Evolutionary conservation across 2,888 invertebrate species (phyloP).

Genomic region (Argyresthia goedartella): DNA sequence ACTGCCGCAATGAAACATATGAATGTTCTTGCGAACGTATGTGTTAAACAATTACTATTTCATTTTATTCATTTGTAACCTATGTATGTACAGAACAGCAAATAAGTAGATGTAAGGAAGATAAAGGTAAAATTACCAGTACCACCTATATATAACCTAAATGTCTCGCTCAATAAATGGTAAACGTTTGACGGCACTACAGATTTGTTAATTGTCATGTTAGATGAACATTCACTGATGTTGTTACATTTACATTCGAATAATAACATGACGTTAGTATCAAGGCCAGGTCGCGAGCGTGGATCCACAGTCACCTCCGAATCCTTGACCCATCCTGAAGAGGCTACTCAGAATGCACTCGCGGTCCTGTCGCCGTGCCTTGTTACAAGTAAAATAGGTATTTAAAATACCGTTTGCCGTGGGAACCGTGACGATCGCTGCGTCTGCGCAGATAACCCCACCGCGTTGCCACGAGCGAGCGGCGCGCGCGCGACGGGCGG

Average conservation of each 20-base stretch:
- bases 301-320: conserved; percentile 58
- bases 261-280: conserved; percentile 50
- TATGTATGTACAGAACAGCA: too few species aligned
- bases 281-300: conserved; percentile 60
- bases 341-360: conserved; percentile 61
- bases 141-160: too few species aligned
- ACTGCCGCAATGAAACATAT: background rate
- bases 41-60: too few species aligned
- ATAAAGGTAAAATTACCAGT: too few species aligned
- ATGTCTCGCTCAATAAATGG: too few species aligned
- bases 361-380: conserved; percentile 49
- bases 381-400: conserved; percentile 53
- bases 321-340: conserved; percentile 71
- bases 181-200: too few species aligned
- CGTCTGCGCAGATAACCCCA: conserved; percentile 33
- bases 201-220: background rate
- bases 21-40: too few species aligned
- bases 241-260: conserved; percentile 20
- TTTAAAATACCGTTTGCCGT: conserved; percentile 66
- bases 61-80: too few species aligned
- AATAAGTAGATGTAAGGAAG: too few species aligned
- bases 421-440: conserved; percentile 62
- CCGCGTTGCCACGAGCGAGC: conserved; percentile 31
- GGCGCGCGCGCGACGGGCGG: conserved; percentile 27
- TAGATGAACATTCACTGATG: background rate